Conservation (phyloP, 2,888 invertebrate genomes). For the Drosophila hamatofila region DNA sequence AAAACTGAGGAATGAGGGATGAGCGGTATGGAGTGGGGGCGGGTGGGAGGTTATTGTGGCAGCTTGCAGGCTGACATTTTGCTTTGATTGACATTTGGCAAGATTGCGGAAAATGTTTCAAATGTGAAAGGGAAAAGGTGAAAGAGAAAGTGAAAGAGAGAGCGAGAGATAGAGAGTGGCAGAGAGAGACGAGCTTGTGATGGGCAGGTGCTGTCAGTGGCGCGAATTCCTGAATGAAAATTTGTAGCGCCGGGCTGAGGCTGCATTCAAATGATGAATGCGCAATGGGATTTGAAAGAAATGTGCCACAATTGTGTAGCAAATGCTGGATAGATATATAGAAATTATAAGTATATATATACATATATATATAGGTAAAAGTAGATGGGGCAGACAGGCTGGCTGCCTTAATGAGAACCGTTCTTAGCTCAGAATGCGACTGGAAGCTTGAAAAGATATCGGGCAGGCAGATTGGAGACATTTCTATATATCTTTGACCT, state of each 20-base stretch:
- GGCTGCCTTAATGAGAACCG: too few species aligned
- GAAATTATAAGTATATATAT: too few species aligned
- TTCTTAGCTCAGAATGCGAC: too few species aligned
- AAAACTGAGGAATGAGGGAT: not conserved
- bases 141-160: not conserved
- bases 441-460: too few species aligned
- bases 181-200: constrained; percentile 18
- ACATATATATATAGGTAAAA: too few species aligned
- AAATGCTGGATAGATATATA: not conserved
- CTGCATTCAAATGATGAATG: constrained; percentile 36
- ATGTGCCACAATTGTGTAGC: not conserved
- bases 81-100: constrained; percentile 73
- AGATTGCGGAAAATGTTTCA: constrained; percentile 41
- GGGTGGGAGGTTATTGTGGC: not conserved
- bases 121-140: constrained; percentile 2
- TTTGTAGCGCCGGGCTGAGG: constrained; percentile 11
- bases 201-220: constrained; percentile 55
- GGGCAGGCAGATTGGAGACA: too few species aligned
- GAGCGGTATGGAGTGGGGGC: not conserved
- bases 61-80: constrained; percentile 55
- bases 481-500: too few species aligned
- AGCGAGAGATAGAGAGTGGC: not conserved
- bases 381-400: too few species aligned
- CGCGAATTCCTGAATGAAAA: constrained; percentile 42
- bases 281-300: constrained; percentile 16